Conservation (phyloP, 2,113 vertebrate species). For the Zosterops japonicus region DNA sequence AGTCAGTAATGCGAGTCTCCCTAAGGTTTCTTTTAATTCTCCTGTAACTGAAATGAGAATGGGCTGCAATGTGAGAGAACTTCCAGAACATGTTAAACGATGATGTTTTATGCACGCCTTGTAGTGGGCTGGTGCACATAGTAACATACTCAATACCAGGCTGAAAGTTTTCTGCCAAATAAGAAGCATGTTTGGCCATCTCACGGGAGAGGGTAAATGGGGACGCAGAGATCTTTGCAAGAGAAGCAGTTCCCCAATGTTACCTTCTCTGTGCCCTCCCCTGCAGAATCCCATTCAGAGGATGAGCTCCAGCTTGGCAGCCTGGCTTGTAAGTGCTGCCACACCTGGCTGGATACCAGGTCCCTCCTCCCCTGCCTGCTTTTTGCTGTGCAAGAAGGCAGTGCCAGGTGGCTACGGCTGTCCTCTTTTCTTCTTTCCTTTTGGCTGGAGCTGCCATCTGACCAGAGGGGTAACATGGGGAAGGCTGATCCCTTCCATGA, state of each 20-base stretch:
- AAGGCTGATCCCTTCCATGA: background rate
- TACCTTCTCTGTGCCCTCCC: background rate
- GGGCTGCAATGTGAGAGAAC: background rate
- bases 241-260: background rate
- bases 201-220: background rate
- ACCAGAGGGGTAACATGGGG: background rate
- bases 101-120: background rate
- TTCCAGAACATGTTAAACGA: rapidly evolving
- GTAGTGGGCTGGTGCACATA: background rate
- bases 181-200: background rate
- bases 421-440: background rate
- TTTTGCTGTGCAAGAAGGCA: background rate
- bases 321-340: background rate
- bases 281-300: background rate
- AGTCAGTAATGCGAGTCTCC: background rate
- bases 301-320: background rate
- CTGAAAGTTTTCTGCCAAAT: background rate
- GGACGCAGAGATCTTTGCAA: background rate
- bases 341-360: slow-evolving; percentile 1
- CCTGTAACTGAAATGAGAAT: background rate
- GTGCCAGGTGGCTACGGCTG: background rate
- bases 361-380: background rate
- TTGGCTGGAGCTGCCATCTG: background rate
- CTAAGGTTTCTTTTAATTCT: background rate
- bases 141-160: background rate